phyloP scores from a whole-genome alignment of 2,113 vertebrate genomes.

The Chunga burmeisteri region DNA sequence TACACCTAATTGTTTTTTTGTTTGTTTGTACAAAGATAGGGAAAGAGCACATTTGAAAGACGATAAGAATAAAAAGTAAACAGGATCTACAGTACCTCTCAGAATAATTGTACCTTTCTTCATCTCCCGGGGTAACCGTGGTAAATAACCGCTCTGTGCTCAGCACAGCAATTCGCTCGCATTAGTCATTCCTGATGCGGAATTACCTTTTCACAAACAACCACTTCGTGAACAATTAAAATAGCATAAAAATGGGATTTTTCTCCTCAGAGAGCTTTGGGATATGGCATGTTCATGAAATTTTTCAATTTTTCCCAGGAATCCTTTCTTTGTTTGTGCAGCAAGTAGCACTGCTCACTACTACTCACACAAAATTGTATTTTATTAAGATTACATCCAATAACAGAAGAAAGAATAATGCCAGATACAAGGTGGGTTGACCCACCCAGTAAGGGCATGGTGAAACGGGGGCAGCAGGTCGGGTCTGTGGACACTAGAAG shows the following conservation, averaged over 20 bases:
- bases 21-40: neutral
- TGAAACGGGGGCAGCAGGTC: accelerated
- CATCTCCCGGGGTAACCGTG: constrained; percentile 31
- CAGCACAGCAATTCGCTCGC: neutral
- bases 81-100: neutral
- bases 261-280: neutral
- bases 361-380: accelerated
- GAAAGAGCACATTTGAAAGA: neutral
- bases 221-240: constrained; percentile 25
- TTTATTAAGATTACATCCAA: neutral
- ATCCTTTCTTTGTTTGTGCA: neutral
- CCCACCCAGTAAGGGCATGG: neutral
- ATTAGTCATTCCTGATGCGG: neutral
- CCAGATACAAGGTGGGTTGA: neutral
- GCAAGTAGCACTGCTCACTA: neutral
- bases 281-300: accelerated
- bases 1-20: neutral
- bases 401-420: neutral
- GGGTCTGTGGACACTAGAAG: neutral
- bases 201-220: constrained; percentile 9
- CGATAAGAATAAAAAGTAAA: neutral
- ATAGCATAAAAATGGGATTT: neutral
- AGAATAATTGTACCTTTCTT: constrained; percentile 5
- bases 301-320: neutral
- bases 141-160: constrained; percentile 15